Conservation (phyloP, 2,888 invertebrate species). For the Leptinotarsa haldemani region DNA sequence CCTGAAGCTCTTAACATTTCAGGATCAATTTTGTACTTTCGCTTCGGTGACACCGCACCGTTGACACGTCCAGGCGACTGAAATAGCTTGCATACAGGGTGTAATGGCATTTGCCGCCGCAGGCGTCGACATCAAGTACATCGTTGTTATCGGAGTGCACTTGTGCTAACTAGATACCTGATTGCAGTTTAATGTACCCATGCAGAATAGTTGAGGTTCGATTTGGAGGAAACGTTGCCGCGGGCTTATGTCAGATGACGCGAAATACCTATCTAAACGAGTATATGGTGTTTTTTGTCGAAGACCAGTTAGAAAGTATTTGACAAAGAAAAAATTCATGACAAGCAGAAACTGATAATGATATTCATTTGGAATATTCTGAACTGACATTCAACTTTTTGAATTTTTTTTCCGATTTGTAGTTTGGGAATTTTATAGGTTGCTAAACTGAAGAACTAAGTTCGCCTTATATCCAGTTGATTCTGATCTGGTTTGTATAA, state of each 20-base stretch:
- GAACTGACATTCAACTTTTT: no score
- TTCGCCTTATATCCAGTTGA: no score
- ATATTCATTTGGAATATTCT: no score
- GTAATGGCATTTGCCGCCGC: constrained; percentile 5
- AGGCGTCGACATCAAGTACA: neutral
- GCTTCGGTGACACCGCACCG: neutral
- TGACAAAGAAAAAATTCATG: no score
- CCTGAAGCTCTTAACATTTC: constrained; percentile 4
- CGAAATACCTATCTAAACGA: neutral
- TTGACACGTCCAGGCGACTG: constrained; percentile 8
- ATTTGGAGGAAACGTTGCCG: neutral
- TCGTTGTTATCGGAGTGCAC: constrained; percentile 6
- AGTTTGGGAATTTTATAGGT: no score
- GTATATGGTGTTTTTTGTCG: no score
- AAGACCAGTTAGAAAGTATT: no score
- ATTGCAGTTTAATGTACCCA: neutral
- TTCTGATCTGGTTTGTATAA: no score
- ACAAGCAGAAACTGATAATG: no score
- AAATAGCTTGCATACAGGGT: constrained; percentile 10
- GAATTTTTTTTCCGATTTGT: no score
- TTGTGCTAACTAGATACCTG: constrained; percentile 11
- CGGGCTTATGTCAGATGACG: neutral
- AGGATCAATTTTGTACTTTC: constrained; percentile 4
- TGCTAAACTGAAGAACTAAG: no score
- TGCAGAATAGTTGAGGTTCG: neutral